A percentile compares a stretch with the other conserved stretches of the same genome.
Conservation (phyloP, 2,888 invertebrate genomes). For the Trichopria drosophilae region DNA sequence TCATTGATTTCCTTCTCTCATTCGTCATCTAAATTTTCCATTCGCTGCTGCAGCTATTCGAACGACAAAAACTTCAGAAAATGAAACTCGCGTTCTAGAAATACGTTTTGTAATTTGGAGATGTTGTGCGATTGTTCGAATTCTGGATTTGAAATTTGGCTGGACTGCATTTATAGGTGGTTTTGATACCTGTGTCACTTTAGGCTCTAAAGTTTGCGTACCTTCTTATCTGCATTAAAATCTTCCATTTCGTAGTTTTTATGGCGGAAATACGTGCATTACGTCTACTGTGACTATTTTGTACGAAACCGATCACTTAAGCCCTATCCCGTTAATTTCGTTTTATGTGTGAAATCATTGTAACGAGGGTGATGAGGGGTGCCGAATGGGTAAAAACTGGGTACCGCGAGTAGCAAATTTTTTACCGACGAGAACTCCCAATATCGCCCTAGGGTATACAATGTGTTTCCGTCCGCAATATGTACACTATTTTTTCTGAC, state of each 20-base stretch:
- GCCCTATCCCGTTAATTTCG: too few species aligned
- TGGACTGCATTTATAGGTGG: slow-evolving; percentile 66
- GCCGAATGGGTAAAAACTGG: too few species aligned
- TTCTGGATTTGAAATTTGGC: slow-evolving; percentile 63
- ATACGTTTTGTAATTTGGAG: slow-evolving; percentile 68
- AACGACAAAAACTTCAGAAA: slow-evolving; percentile 88
- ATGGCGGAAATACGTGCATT: too few species aligned
- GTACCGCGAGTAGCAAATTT: too few species aligned
- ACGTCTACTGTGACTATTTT: too few species aligned
- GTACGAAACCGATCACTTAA: too few species aligned
- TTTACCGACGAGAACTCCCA: too few species aligned
- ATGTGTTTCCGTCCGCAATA: too few species aligned
- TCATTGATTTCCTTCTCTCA: slow-evolving; percentile 99
- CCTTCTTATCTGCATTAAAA: slow-evolving; percentile 50
- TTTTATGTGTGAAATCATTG: too few species aligned
- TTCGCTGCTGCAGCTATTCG: slow-evolving; percentile 88
- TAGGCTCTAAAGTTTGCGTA: slow-evolving; percentile 44
- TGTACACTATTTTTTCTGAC: too few species aligned
- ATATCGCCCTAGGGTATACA: too few species aligned
- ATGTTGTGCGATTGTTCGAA: slow-evolving; percentile 62
- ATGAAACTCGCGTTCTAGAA: slow-evolving; percentile 86
- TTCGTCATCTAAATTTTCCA: slow-evolving; percentile 91
- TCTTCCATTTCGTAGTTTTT: slow-evolving; percentile 20
- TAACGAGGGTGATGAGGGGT: too few species aligned
- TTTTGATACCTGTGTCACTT: slow-evolving; percentile 65